These are phyloP conservation scores for Allolobophora icterica DNA, from an alignment of 2,888 invertebrate species.

Conservation along the genomic window DNA sequence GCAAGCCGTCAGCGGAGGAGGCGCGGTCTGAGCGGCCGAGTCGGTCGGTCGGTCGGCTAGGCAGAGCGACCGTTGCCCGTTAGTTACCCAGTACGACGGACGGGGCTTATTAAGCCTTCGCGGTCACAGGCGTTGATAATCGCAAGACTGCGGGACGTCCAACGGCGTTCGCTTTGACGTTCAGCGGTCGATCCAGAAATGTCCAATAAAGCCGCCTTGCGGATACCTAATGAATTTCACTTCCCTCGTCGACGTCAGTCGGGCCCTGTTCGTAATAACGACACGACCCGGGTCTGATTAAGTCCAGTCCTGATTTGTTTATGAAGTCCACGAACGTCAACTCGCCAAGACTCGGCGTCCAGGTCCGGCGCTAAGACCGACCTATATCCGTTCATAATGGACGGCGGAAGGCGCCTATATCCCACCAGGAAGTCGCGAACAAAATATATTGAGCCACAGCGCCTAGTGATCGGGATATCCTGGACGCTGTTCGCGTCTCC, in stretches of 20 bases:
- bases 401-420: neutral
- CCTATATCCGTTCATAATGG: neutral
- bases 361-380: neutral
- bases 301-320: slow-evolving; percentile 23
- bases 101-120: neutral
- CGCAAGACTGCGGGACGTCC: neutral
- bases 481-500: neutral
- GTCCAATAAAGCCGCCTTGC: slow-evolving; percentile 27
- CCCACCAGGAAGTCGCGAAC: slow-evolving; percentile 11
- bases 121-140: slow-evolving; percentile 8
- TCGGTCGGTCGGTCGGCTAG: too few species aligned
- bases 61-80: neutral
- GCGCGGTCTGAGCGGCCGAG: too few species aligned
- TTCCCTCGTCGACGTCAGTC: slow-evolving; percentile 8
- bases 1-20: neutral
- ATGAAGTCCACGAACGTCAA: slow-evolving; percentile 18
- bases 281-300: slow-evolving; percentile 13
- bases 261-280: neutral
- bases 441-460: neutral
- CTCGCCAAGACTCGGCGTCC: neutral
- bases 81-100: too few species aligned
- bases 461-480: neutral
- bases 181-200: slow-evolving; percentile 21
- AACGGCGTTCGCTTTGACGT: neutral
- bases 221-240: slow-evolving; percentile 28